Base-by-base conservation (phyloP, 2,113 vertebrate genomes). In the Odocoileus hemionus region DNA sequence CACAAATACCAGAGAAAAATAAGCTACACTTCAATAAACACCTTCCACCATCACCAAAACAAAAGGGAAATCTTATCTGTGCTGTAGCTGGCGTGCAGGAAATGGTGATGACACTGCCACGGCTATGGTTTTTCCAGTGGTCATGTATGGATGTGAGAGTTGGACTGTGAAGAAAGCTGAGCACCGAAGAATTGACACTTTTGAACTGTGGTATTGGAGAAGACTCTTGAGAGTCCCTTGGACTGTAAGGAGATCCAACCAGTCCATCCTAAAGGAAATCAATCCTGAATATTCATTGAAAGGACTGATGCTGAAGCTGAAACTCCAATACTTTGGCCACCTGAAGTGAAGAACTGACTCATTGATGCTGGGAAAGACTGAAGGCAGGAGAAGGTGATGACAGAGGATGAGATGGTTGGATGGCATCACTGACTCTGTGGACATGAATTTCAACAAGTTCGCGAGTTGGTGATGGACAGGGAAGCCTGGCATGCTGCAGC, bases 171-270 rank as follows among this genome's bases (percentile, higher is more conserved):
- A 70, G 19, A 70, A 70, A 70, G 64, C 64, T 12, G 64, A 70
- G 64, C 0, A 1, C 9, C 0, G 0, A 70, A 23, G n/a, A 70
- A 70, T 6, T 21, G 19, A 70, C 0, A 9, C 19, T 36, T 70
- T 36, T 70, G n/a, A 70, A 70, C n/a, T 12, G n/a, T 70, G 64
- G 64, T 36, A 0, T 23, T 70, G n/a, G n/a, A 70, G n/a, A 70
- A 70, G 64, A 12, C 5, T 0, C 64, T 36, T 70, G 64, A 70
- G 64, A 23, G 2, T 70, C 33, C 33, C 1, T 67, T 67, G 64
- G 16, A 67, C 33, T 67, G 17, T 8, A 67, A 36, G 64, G 33
- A 4, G 64, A 67, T 21, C 64, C 33, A 67, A 21, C 17, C 64
- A 36, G 64, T 36, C 0, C 33, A 67, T 2, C 33, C 64, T 67